These are phyloP conservation scores for Perdita meconis DNA, from an alignment of 2,888 invertebrate species.

Conservation along the genomic window DNA sequence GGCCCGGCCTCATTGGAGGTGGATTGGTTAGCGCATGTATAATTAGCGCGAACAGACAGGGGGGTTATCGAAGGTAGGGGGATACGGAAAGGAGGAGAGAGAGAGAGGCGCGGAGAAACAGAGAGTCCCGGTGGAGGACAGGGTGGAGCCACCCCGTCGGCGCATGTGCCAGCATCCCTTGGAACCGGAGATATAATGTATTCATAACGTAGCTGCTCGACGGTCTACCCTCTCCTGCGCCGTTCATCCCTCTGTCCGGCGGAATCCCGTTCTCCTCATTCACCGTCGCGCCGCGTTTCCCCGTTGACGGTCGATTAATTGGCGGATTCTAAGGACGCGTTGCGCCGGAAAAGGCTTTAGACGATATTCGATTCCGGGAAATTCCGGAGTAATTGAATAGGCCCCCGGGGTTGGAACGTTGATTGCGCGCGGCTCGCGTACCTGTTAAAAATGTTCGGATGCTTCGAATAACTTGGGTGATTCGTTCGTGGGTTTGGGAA, in stretches of 20 bases:
- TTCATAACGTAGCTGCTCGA: slow-evolving; percentile 80
- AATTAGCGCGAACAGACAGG: slow-evolving; percentile 77
- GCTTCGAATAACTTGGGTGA: slow-evolving; percentile 23
- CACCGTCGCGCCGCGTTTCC: slow-evolving; percentile 55
- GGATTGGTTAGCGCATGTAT: slow-evolving; percentile 82
- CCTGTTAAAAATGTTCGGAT: slow-evolving; percentile 33
- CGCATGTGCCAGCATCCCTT: slow-evolving; percentile 83
- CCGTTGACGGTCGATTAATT: slow-evolving; percentile 67
- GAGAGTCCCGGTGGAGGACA: slow-evolving; percentile 71
- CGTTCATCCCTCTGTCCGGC: slow-evolving; percentile 57
- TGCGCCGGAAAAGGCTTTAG: slow-evolving; percentile 34
- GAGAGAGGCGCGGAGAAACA: slow-evolving; percentile 47
- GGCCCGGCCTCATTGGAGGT: slow-evolving; percentile 67
- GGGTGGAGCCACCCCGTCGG: slow-evolving; percentile 80
- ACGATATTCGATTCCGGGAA: slow-evolving; percentile 52
- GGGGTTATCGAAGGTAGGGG: slow-evolving; percentile 29
- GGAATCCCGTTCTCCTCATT: slow-evolving; percentile 62
- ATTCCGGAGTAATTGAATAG: slow-evolving; percentile 47
- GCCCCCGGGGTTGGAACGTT: slow-evolving; percentile 37
- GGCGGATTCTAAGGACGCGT: slow-evolving; percentile 52
- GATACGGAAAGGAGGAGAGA: slow-evolving; percentile 16
- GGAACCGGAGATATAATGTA: slow-evolving; percentile 80
- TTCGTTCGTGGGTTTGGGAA: slow-evolving; percentile 21
- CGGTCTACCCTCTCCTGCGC: slow-evolving; percentile 57
- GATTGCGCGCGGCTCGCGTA: slow-evolving; percentile 34